Percentiles rank a stretch among this genome's conserved stretches.
These are phyloP conservation scores for Cantharis rufa DNA, from an alignment of 2,888 invertebrate species.

Conservation along the genomic window DNA sequence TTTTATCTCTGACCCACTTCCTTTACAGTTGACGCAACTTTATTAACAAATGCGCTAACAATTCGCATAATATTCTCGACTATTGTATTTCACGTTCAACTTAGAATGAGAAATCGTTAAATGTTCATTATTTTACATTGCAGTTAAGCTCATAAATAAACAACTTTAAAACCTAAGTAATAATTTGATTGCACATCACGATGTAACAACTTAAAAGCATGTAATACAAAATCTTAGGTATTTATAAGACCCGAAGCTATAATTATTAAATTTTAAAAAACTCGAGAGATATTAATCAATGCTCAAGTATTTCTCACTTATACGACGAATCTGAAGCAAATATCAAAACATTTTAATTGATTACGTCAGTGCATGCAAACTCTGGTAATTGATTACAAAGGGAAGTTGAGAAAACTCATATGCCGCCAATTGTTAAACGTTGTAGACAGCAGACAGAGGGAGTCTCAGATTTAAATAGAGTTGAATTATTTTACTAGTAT, in stretches of 20 bases:
- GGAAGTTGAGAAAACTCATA: neutral
- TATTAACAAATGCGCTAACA: slow-evolving; percentile 11
- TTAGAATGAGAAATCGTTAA: slow-evolving; percentile 10
- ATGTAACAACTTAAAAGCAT: neutral
- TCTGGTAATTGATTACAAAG: too few species aligned
- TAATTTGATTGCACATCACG: neutral
- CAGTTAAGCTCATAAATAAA: neutral
- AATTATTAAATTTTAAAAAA: neutral
- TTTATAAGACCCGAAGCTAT: neutral
- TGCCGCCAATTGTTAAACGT: too few species aligned
- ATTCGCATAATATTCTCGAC: slow-evolving; percentile 9
- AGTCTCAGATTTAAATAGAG: too few species aligned
- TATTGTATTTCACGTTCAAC: slow-evolving; percentile 4
- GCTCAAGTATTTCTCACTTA: neutral
- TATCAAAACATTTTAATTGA: neutral
- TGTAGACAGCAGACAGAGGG: too few species aligned
- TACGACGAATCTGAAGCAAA: neutral
- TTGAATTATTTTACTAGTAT: too few species aligned
- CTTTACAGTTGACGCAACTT: slow-evolving; percentile 7
- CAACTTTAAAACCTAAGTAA: neutral
- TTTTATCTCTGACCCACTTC: slow-evolving; percentile 27
- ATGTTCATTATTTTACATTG: slow-evolving; percentile 10
- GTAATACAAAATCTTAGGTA: neutral
- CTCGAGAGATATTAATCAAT: neutral
- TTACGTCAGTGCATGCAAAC: neutral